These are phyloP conservation scores for Drosophila sulfurigaster DNA, from an alignment of 1,140 invertebrate species.

Conservation along the genomic window DNA sequence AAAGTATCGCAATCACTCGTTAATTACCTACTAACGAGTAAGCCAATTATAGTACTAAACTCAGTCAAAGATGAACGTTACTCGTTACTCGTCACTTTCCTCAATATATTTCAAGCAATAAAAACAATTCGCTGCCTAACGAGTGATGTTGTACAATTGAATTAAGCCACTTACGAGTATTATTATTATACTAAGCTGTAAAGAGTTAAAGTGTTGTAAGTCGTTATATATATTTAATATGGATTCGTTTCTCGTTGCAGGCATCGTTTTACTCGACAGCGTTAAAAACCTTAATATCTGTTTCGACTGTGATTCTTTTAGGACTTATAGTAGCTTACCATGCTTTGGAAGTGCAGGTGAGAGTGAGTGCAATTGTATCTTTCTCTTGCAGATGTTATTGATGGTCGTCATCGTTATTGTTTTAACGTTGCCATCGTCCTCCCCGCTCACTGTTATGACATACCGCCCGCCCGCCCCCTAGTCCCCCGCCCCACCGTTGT, in stretches of 20 bases:
- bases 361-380: constrained; percentile 84
- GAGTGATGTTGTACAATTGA: no score
- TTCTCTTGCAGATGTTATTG: constrained; percentile 80
- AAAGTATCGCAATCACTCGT: no score
- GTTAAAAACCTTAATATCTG: constrained; percentile 98
- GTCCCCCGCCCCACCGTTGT: neutral
- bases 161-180: no score
- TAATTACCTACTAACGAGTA: no score
- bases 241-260: constrained; percentile 88
- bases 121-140: no score
- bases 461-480: neutral
- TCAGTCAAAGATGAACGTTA: no score
- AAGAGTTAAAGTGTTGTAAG: no score
- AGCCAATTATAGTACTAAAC: no score
- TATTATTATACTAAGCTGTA: no score
- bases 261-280: constrained; percentile 97
- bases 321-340: constrained; percentile 99
- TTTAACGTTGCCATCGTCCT: constrained; percentile 81
- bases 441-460: constrained; percentile 57
- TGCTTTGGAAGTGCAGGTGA: constrained; percentile 99
- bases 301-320: constrained; percentile 99
- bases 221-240: neutral
- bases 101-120: no score
- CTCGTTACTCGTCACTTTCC: no score
- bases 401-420: constrained; percentile 82